Evolutionary conservation across 2,113 vertebrate genomes (phyloP), one percentile per base, ranked within the genome.

Genomic region (Ageneiosus marmoratus): DNA sequence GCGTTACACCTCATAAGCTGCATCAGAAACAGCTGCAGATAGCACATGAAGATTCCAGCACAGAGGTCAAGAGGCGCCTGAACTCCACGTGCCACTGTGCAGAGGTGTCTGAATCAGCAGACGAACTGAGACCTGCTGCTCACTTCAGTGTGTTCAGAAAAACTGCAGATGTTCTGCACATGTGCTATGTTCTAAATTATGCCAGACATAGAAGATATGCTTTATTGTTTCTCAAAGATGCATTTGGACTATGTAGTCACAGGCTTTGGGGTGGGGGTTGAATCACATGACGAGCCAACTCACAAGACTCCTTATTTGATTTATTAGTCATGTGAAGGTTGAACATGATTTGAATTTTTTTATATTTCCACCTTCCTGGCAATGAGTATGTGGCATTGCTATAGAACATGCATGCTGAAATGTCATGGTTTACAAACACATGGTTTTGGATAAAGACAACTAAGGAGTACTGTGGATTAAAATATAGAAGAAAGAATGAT

Each of bases 1-100:
- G 82, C 77, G 67, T 92, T 92, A 87, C 91, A 88, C 8, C 76
- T 88, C 84, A 87, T 79, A 77, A 89, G 85, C 85, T 92, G 89
- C 86, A 89, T 88, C 88, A 84, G 86, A 81, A 90, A 92, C 91
- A 92, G 91, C 92, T 92, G 90, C 90, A 86, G 88, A 80, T 11
- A 27, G 88, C 84, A 87, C 88, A 87, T 89, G 85, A 69, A 73
- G 83, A 85, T 83, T 88, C 69, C 81, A 86, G 87, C 82, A 80
- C 51, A 32, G 73, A 50, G 70, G 67, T 80, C 34, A 15, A 58
- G 56, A 29, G n/a, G 16, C 58, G 46, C 11, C 15, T 24, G 20
- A 74, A 22, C 32, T 53, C 44, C 69, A 77, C 32, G 65, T 58
- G 58, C 29, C 72, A 80, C 24, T 32, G 24, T 82, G 72, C 29